Evolutionary conservation across 2,113 vertebrate species (phyloP), one percentile per base, ranked within the genome.

Genomic region (Anolis carolinensis): DNA sequence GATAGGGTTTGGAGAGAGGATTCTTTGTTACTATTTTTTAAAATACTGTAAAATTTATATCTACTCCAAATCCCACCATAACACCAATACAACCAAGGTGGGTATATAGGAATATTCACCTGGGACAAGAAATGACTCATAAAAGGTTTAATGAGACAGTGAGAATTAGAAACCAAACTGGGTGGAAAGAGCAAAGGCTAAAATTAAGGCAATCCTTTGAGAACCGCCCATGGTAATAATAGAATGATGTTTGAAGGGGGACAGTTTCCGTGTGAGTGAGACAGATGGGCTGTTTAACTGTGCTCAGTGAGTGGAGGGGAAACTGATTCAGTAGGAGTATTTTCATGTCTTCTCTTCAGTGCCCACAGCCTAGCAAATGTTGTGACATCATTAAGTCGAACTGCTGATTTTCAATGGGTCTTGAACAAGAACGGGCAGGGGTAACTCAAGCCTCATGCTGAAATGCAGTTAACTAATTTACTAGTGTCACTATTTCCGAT

Each of bases 281-380:
- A 97, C 97, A 97, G 97, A 98, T 97, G 96, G 96, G 95, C 95
- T 96, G 94, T 95, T 96, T 96, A 96, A 96, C 96, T 95, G 93
- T 55, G 92, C 87, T 90, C 92, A 93, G 93, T 90, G 89, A 93
- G 93, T 95, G 84, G 92, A 95, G 93, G 92, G 91, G 88, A 95
- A 84, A 93, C 93, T 94, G 90, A 86, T 90, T 94, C 92, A 91
- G 90, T 88, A 91, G 91, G 93, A 93, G 93, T 91, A 93, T 93
- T 96, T 94, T 94, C 86, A 90, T 92, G 93, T 95, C 95, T 96
- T 96, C 94, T 94, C 93, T 94, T 94, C 94, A 91, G 91, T 95
- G 93, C 95, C 95, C 94, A 94, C 92, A 93, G 95, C 95, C 94
- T 96, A 94, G 95, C 95, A 96, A 96, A 96, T 96, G 95, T 95